phyloP scores from a whole-genome alignment of 2,113 vertebrate genomes.

The Apteryx owenii region DNA sequence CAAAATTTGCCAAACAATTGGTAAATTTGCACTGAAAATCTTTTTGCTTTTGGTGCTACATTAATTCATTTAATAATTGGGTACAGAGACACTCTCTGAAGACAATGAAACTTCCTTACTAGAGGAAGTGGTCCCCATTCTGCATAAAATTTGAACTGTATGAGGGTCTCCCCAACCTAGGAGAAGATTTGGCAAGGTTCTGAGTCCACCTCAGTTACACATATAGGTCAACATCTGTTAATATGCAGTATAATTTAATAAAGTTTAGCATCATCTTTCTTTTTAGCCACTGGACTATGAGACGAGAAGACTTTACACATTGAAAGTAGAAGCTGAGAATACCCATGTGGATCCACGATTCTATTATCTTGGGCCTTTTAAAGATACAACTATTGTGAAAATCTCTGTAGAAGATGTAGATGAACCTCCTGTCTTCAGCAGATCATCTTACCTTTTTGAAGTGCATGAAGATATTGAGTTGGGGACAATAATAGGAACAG shows the following conservation, averaged over 20 bases:
- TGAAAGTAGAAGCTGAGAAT: slow-evolving; percentile 85
- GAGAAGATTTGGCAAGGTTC: not conserved
- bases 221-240: not conserved
- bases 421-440: slow-evolving; percentile 83
- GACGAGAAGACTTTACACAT: slow-evolving; percentile 78
- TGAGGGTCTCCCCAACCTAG: not conserved
- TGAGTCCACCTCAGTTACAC: not conserved
- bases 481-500: slow-evolving; percentile 83
- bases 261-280: not conserved
- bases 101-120: not conserved
- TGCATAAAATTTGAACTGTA: not conserved
- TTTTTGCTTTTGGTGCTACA: not conserved
- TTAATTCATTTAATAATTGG: not conserved
- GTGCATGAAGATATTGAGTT: slow-evolving; percentile 85
- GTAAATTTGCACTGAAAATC: not conserved
- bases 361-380: slow-evolving; percentile 85
- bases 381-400: slow-evolving; percentile 84
- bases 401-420: slow-evolving; percentile 84
- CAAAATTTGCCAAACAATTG: not conserved
- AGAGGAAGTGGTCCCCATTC: not conserved
- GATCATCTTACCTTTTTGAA: slow-evolving; percentile 83
- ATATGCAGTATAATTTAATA: not conserved
- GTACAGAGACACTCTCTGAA: not conserved
- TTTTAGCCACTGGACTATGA: slow-evolving; percentile 84
- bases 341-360: slow-evolving; percentile 83